A percentile compares a stretch with the other conserved stretches of the same genome.
phyloP scores from a whole-genome alignment of 2,797 vertebrate genomes.

The Centropyge bicolor region DNA sequence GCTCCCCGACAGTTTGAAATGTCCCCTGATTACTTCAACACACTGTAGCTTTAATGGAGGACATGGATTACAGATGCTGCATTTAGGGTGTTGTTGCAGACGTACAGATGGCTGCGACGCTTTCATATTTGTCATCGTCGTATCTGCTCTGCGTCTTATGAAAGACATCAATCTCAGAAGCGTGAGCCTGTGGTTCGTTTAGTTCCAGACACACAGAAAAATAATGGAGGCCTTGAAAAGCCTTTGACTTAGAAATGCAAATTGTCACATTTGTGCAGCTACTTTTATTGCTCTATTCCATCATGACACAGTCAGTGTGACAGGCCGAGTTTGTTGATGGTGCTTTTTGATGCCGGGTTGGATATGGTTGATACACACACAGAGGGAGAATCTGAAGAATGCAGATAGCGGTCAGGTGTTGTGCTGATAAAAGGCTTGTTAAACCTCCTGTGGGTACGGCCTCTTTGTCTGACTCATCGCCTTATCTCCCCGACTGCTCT shows the following conservation, averaged over 20 bases:
- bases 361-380: slow-evolving; percentile 1
- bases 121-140: slow-evolving; percentile 44
- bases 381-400: not conserved
- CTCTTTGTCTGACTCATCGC: slow-evolving; percentile 29
- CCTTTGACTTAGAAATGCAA: slow-evolving; percentile 60
- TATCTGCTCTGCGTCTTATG: slow-evolving; percentile 30
- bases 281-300: slow-evolving; percentile 60
- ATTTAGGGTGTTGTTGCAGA: slow-evolving; percentile 28
- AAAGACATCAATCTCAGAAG: slow-evolving; percentile 58
- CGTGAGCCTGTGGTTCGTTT: slow-evolving; percentile 37
- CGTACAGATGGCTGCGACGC: not conserved
- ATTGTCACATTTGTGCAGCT: slow-evolving; percentile 39
- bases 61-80: slow-evolving; percentile 11
- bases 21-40: slow-evolving; percentile 11
- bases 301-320: slow-evolving; percentile 47
- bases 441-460: not conserved
- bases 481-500: slow-evolving; percentile 6
- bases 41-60: not conserved
- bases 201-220: slow-evolving; percentile 32
- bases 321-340: slow-evolving; percentile 5
- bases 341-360: slow-evolving; percentile 10
- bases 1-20: slow-evolving; percentile 14
- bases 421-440: slow-evolving; percentile 23
- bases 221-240: slow-evolving; percentile 43
- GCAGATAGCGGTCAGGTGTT: slow-evolving; percentile 15